These are phyloP conservation scores for Drosophila multiciliata DNA, from an alignment of 2,888 invertebrate genomes.

Conservation along the genomic window DNA sequence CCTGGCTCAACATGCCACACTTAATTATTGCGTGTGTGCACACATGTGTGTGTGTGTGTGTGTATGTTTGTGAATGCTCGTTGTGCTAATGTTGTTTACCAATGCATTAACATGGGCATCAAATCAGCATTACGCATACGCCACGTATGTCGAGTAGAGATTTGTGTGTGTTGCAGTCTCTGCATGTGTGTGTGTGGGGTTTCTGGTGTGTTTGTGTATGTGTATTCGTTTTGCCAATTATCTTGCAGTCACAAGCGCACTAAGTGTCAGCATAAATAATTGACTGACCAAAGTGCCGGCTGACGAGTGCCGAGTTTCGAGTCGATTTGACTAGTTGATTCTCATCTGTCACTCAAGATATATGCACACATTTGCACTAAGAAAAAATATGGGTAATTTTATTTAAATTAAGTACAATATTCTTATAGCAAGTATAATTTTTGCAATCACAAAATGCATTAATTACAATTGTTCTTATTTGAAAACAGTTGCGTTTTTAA, in stretches of 20 bases:
- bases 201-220: conserved; percentile 5
- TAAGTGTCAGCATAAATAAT: conserved; percentile 80
- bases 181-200: conserved; percentile 12
- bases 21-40: conserved; percentile 11
- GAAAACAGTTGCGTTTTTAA: background rate
- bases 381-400: background rate
- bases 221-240: conserved; percentile 66
- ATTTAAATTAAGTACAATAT: background rate
- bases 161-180: conserved; percentile 2
- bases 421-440: background rate
- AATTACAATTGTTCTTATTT: background rate
- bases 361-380: conserved; percentile 10
- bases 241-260: conserved; percentile 66
- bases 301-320: conserved; percentile 58
- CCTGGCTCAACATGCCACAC: conserved; percentile 37
- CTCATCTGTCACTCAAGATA: conserved; percentile 38
- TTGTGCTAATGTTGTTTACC: conserved; percentile 73
- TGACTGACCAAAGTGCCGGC: conserved; percentile 68
- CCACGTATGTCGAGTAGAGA: conserved; percentile 51
- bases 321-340: conserved; percentile 25
- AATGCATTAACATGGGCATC: conserved; percentile 71
- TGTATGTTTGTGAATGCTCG: conserved; percentile 16
- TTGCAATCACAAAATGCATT: background rate
- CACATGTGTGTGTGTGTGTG: background rate
- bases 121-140: conserved; percentile 70